Evolutionary conservation across 2,797 vertebrate genomes (phyloP), one percentile per base, ranked within the genome.

Genomic region (Propithecus deckenii): DNA sequence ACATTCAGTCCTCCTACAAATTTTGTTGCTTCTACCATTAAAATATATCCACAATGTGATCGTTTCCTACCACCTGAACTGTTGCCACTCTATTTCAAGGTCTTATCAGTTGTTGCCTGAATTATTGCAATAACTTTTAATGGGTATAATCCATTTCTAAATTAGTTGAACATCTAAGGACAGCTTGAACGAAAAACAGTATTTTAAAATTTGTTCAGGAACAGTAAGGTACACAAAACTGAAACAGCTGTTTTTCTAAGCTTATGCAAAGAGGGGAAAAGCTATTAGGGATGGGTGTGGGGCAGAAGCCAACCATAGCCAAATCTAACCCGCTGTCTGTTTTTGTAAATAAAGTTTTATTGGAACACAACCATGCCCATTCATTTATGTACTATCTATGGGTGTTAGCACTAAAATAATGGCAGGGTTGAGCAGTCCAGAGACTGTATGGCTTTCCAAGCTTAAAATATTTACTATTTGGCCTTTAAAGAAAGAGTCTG

Each of bases 331-430:
- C 65, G 30, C 10, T 38, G 1, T 43, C 28, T 72, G 6, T 50
- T 78, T 93, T 81, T 43, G 15, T 76, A 48, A 86, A 86, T 78
- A 71, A 88, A 72, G n/a, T 79, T 91, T 79, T 96, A 72, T 41
- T 86, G 41, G 12, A 61, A 88, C 9, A 61, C 13, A 83, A 38
- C 20, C 30, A 23, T 41, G 2, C 14, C 25, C 28, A 35, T 50
- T 85, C 17, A 46, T 65, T 81, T 88, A 48, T 13, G 12, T 74
- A 35, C n/a, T 32, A 15, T 86, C 7, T 69, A 10, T 85, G 38
- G 43, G n/a, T 88, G 28, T 25, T 72, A 18, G 23, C 0, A 17
- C 23, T 87, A n/a, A 43, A 43, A 43, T 10, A 72, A 32, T 43
- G 65, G 22, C 9, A 41, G 41, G 7, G 2, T 12, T 63, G 30